Evolutionary conservation across 2,888 invertebrate species (phyloP), one percentile per base, ranked within the genome.

Genomic region (Nephrotoma guestfalica): DNA sequence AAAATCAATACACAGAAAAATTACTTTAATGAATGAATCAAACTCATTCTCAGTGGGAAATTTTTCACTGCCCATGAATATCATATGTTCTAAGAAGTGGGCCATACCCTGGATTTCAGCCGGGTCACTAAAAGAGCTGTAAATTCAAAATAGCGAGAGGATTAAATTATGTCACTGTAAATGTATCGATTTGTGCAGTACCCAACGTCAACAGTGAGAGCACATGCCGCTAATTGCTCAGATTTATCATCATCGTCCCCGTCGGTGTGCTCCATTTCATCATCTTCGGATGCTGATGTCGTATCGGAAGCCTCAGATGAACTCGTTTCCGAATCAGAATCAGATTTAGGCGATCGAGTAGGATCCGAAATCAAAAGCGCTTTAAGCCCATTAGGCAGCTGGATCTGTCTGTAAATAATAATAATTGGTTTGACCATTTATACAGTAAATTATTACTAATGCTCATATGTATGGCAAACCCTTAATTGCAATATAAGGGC

Each of bases 11-110:
- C 1, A 7, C 0, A 45, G 15, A n/a, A 3, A 11, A 85, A 15
- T 86, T 51, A 86, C 86, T 41, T 94, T 94, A 41, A 97, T 94
- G 88, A 95, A 96, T 0, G 95, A 92, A 91, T 97, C 96, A 89
- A 97, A 96, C 88, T 95, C 95, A 90, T 97, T 97, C 92, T 98
- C 97, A 90, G 94, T 93, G 7, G 96, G 97, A 90, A 95, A 98
- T 90, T 97, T 97, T 89, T 95, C 93, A 88, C 97, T 97, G 45
- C 98, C 98, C 97, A 98, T 98, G 90, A 97, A 98, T 40, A 98
- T 91, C 97, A 98, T 97, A 90, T 97, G 97, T 89, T 97, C 97
- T 3, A 97, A 93, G 90, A 97, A 97, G 90, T 97, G 97, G 0
- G 97, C 96, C 90, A 97, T 91, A 0, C 97, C 97, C 88, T 95